Evolutionary conservation across 2,797 vertebrate genomes (phyloP), one percentile per base, ranked within the genome.

Genomic region (Lepidocolaptes lacrymiger): DNA sequence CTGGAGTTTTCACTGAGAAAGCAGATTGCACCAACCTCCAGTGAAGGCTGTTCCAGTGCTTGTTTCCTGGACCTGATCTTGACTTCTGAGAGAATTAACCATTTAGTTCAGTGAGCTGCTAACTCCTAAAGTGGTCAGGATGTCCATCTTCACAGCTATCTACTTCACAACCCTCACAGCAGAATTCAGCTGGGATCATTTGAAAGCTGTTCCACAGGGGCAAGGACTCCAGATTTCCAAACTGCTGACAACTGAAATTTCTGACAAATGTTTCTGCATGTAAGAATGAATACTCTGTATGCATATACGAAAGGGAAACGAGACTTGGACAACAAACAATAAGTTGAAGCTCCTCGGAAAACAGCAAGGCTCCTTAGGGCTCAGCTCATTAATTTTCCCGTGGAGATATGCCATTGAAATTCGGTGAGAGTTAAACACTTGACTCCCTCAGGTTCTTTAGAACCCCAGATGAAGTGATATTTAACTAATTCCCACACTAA

Each of bases 371-470:
- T 96, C 82, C 79, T 91, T 61, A 79, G 61, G 68, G 79, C 80
- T 91, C 71, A 95, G 59, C 71, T 95, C 95, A 95, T 93, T 96
- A 93, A 93, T 94, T 97, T 95, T 95, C 93, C 89, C 80, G 8
- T 68, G 92, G 95, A 96, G 93, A 91, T 88, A 91, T 82, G 89
- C 91, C 71, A 89, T 89, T 96, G 91, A 95, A 92, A 95, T 92
- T 91, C 93, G 88, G 49, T 58, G 78, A 85, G 75, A 96, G 81
- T 63, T 61, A 85, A 94, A 93, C 91, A 91, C 84, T 96, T 89
- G 75, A 95, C 84, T 95, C 92, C 91, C 87, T 79, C 12, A 80
- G 67, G 81, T 68, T 85, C 72, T 94, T 88, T 80, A 74, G 87
- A 93, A 85, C 20, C 81, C 78, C 87, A 68, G 75, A 91, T 92